Conservation (phyloP, 2,113 vertebrate genomes). For the Carollia perspicillata region DNA sequence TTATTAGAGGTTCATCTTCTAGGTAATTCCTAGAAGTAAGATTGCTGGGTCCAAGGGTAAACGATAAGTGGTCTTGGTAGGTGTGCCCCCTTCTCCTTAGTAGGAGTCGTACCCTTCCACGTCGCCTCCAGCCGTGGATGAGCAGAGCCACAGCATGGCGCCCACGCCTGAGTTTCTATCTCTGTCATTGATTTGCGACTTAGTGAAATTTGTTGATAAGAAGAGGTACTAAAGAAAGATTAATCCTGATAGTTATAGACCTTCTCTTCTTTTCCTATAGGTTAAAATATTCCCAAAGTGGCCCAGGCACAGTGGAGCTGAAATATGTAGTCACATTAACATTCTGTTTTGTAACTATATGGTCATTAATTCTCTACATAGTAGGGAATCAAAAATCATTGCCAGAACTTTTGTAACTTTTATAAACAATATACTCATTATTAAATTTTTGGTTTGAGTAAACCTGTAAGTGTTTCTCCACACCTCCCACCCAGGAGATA, state of each 20-base stretch:
- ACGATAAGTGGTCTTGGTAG: not conserved
- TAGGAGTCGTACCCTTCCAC: not conserved
- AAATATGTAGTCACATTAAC: not conserved
- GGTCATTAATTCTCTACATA: not conserved
- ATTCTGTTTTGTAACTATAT: not conserved
- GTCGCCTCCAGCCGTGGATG: not conserved
- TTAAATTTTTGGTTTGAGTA: not conserved
- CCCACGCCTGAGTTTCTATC: not conserved
- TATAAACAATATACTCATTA: not conserved
- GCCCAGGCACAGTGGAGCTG: not conserved
- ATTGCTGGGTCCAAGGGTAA: not conserved
- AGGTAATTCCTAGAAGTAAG: not conserved
- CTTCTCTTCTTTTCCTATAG: not conserved
- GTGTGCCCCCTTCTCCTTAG: not conserved
- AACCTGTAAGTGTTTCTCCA: not conserved
- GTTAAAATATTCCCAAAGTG: not conserved
- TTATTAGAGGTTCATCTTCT: not conserved
- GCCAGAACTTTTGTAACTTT: not conserved
- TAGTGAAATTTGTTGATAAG: not conserved
- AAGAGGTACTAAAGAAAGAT: not conserved
- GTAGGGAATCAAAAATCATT: not conserved
- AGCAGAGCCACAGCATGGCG: not conserved
- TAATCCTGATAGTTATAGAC: not conserved
- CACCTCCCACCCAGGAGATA: not conserved
- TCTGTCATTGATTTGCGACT: not conserved